Percentiles rank a stretch among this genome's conserved stretches.
Evolutionary conservation across 2,797 vertebrate genomes (phyloP).

Genomic region (Myioborus melanocephalus): DNA sequence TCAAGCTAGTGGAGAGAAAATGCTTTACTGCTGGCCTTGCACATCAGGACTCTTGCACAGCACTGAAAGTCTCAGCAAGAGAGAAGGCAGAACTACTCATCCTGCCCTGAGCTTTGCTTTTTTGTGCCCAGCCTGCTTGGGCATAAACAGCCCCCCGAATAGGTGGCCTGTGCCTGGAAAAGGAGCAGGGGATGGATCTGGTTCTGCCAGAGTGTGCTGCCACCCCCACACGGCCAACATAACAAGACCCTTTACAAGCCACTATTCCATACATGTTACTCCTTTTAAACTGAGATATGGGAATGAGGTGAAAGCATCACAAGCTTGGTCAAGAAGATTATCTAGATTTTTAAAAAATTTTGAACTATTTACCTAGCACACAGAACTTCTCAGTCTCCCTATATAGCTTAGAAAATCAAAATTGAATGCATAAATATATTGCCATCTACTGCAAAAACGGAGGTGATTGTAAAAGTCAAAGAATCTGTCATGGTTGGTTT

Average conservation of each 20-base stretch:
- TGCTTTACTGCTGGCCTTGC: not conserved
- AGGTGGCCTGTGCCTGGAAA: not conserved
- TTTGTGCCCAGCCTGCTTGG: not conserved
- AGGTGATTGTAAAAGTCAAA: not conserved
- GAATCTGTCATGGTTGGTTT: not conserved
- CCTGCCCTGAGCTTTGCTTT: not conserved
- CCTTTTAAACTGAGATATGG: not conserved
- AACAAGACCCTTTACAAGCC: not conserved
- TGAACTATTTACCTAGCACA: too few relatives aligned
- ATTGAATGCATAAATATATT: not conserved
- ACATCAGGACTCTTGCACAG: not conserved
- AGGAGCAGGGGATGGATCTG: not conserved
- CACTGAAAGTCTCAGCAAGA: not conserved
- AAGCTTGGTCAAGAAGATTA: not conserved
- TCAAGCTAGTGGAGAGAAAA: not conserved
- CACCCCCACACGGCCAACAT: not conserved
- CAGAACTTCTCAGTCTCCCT: not conserved
- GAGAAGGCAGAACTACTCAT: not conserved
- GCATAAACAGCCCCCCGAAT: not conserved
- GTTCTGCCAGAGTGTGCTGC: not conserved
- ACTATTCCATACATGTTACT: too few relatives aligned
- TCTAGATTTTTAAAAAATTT: too few relatives aligned
- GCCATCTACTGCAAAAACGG: not conserved
- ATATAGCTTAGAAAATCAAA: not conserved
- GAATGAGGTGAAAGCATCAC: not conserved